A percentile compares a stretch with the other conserved stretches of the same genome.
phyloP scores from a whole-genome alignment of 23 tunicate species.

The Styela plicata region DNA sequence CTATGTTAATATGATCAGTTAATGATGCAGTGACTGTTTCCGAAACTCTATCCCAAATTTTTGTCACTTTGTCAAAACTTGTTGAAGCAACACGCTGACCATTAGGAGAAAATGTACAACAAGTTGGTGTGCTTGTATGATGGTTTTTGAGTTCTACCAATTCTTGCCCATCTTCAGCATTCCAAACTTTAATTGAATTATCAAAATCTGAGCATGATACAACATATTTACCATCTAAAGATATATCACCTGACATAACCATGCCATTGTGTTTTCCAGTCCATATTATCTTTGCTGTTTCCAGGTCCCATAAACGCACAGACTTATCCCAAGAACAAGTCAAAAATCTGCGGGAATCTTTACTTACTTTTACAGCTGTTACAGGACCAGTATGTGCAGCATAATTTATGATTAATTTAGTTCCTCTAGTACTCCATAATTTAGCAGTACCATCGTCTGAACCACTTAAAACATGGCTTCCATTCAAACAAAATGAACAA shows the following conservation, averaged over 20 bases:
- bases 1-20: constrained; percentile 72
- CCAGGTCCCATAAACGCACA: constrained; percentile 54
- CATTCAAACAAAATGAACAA: constrained; percentile 60
- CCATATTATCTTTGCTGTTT: constrained; percentile 71
- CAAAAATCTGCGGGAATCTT: constrained; percentile 33
- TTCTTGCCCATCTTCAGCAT: constrained; percentile 44
- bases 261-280: constrained; percentile 52
- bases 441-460: constrained; percentile 62
- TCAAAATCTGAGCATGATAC: constrained; percentile 74
- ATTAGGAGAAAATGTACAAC: constrained; percentile 79
- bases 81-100: constrained; percentile 64
- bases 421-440: constrained; percentile 33
- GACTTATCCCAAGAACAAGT: constrained; percentile 88
- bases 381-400: constrained; percentile 42
- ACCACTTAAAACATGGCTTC: constrained; percentile 38
- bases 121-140: constrained; percentile 76
- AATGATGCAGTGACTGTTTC: constrained; percentile 53
- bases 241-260: constrained; percentile 70
- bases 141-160: constrained; percentile 40
- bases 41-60: constrained; percentile 82
- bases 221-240: constrained; percentile 52
- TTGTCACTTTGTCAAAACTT: constrained; percentile 64
- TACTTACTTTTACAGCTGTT: constrained; percentile 27
- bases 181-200: constrained; percentile 62
- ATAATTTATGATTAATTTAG: constrained; percentile 14